Percentiles rank a stretch among this genome's conserved stretches.
phyloP scores from a whole-genome alignment of 2,113 vertebrate species.

The Octodon degus region DNA sequence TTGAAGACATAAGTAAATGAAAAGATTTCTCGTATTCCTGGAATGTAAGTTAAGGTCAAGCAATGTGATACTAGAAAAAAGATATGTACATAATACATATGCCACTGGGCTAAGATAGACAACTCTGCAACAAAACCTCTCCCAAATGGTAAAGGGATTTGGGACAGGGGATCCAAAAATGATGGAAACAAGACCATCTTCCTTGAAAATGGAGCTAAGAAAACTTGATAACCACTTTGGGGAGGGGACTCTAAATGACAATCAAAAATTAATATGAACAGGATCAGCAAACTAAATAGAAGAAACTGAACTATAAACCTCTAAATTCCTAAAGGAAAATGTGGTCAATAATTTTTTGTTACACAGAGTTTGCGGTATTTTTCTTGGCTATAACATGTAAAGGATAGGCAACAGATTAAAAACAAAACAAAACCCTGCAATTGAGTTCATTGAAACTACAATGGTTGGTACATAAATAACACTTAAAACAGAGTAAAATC shows the following conservation, averaged over 20 bases:
- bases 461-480: background rate
- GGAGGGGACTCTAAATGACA: background rate
- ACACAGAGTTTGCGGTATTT: background rate
- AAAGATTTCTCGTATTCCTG: background rate
- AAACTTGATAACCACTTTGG: background rate
- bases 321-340: background rate
- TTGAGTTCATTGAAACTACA: background rate
- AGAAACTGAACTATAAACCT: background rate
- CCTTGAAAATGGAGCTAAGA: background rate
- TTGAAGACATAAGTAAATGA: background rate
- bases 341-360: background rate
- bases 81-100: background rate
- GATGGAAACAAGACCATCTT: background rate
- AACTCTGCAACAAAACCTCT: background rate
- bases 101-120: background rate
- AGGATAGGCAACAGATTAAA: background rate
- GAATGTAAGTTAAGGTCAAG: background rate
- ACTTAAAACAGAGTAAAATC: background rate
- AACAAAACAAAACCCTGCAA: background rate
- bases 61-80: background rate
- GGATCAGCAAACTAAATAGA: background rate
- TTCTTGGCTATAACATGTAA: background rate
- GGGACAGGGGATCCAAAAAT: background rate
- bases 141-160: background rate
- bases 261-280: background rate